Conservation (phyloP, 2,113 vertebrate species). For the Dasypus novemcinctus region DNA sequence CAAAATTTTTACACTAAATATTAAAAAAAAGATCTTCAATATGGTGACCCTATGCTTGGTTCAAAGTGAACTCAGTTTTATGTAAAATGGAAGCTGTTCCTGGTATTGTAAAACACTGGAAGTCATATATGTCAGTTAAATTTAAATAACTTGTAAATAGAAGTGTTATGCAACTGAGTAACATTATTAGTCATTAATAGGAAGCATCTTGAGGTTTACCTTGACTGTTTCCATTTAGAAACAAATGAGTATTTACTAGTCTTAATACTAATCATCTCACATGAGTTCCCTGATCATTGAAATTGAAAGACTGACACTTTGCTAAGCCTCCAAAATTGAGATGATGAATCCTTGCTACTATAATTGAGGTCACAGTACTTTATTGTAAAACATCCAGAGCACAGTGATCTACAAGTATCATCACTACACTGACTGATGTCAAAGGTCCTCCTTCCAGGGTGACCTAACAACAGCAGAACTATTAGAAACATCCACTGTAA, state of each 20-base stretch:
- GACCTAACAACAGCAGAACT: background rate
- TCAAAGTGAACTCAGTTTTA: background rate
- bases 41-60: constrained; percentile 27
- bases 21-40: constrained; percentile 29
- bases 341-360: background rate
- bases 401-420: background rate
- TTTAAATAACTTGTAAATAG: background rate
- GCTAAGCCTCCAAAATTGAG: background rate
- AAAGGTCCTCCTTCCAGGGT: background rate
- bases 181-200: background rate
- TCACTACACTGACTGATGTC: background rate
- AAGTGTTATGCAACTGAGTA: background rate
- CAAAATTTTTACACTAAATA: constrained; percentile 43
- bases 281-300: background rate
- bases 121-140: background rate
- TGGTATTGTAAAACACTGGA: background rate
- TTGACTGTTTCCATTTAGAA: background rate
- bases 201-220: background rate
- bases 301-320: background rate
- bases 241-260: background rate
- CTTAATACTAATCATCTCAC: background rate
- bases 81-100: background rate
- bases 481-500: background rate
- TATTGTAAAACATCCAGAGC: background rate
- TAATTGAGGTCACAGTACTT: background rate